Percentiles rank a stretch among this genome's conserved stretches.
Evolutionary conservation across 2,888 invertebrate species (phyloP).

Genomic region (Trichogramma dendrolimi): DNA sequence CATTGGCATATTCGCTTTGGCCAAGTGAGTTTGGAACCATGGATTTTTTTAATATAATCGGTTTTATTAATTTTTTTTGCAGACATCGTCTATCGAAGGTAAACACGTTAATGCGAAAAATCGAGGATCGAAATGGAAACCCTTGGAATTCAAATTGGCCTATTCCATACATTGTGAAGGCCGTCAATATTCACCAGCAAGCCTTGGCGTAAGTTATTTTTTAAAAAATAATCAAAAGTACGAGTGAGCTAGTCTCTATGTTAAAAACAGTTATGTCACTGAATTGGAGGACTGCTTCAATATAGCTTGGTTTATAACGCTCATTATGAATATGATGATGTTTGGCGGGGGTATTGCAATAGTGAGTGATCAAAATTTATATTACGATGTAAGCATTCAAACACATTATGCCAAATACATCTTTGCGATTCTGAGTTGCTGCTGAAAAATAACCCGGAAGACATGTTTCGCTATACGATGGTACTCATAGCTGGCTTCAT

Average conservation of each 20-base stretch:
- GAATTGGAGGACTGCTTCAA: slow-evolving; percentile 11
- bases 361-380: not conserved
- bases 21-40: slow-evolving; percentile 2
- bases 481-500: slow-evolving; percentile 3
- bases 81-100: too few relatives aligned
- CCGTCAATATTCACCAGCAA: too few relatives aligned
- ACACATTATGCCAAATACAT: not conserved
- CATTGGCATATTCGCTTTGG: slow-evolving; percentile 8
- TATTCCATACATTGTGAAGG: too few relatives aligned
- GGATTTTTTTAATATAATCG: not conserved
- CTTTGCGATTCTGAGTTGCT: not conserved
- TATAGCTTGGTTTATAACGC: not conserved
- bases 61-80: not conserved
- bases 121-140: too few relatives aligned
- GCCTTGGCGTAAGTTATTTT: too few relatives aligned
- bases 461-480: not conserved
- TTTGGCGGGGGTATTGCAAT: slow-evolving; percentile 9
- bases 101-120: too few relatives aligned
- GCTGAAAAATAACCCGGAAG: slow-evolving; percentile 7
- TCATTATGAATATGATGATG: slow-evolving; percentile 5
- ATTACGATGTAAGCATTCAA: not conserved
- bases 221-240: too few relatives aligned
- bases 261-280: slow-evolving; percentile 3
- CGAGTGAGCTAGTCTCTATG: not conserved
- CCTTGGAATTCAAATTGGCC: too few relatives aligned